These are phyloP conservation scores for Ennomos quercinarius DNA, from an alignment of 2,888 invertebrate species.

Conservation along the genomic window DNA sequence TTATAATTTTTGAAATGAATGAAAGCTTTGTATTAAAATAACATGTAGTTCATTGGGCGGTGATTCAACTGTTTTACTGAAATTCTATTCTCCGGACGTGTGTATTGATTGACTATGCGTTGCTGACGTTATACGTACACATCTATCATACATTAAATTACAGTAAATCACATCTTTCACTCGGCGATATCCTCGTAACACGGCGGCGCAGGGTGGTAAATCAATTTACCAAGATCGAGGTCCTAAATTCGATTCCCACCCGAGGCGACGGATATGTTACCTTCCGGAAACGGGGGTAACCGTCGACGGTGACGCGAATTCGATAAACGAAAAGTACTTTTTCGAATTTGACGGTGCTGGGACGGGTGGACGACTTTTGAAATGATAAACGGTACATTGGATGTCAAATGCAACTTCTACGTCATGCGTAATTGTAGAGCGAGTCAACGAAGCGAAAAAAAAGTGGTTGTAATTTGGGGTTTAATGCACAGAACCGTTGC, in stretches of 20 bases:
- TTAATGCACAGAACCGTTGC: too few species aligned
- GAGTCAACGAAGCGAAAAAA: too few species aligned
- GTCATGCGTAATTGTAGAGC: too few species aligned
- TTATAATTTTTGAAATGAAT: too few species aligned
- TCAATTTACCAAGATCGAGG: constrained; percentile 75
- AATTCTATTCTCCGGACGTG: constrained; percentile 14
- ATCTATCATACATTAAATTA: constrained; percentile 43
- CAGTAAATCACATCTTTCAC: constrained; percentile 48
- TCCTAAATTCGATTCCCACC: constrained; percentile 79
- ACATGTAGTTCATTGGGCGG: too few species aligned
- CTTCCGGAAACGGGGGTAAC: constrained; percentile 65
- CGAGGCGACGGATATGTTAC: constrained; percentile 64
- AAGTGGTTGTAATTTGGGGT: too few species aligned
- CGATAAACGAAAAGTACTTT: constrained; percentile 67
- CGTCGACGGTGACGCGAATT: constrained; percentile 68
- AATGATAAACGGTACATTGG: neutral
- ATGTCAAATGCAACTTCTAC: neutral
- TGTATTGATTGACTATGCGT: constrained; percentile 29
- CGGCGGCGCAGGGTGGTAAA: constrained; percentile 67
- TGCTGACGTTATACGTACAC: constrained; percentile 24
- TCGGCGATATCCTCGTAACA: constrained; percentile 61
- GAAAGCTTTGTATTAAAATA: too few species aligned
- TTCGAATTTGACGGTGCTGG: constrained; percentile 35
- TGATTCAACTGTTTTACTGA: neutral
- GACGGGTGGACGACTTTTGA: constrained; percentile 7